These are phyloP conservation scores for Pseudomyrmex cubaensis DNA, from an alignment of 1,140 invertebrate species.

Conservation along the genomic window DNA sequence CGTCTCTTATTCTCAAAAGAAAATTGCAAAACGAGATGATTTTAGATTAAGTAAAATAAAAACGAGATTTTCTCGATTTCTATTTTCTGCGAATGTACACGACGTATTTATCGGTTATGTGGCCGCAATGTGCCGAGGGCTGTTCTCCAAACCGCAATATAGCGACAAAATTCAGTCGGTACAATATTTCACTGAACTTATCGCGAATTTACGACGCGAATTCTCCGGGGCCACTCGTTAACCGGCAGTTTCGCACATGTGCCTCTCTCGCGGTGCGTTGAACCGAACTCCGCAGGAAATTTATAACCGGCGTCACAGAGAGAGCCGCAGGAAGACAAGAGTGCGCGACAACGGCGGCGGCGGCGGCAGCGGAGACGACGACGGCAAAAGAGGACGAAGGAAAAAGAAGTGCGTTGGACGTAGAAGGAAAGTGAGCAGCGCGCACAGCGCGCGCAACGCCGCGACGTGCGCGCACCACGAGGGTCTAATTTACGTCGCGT, in stretches of 20 bases:
- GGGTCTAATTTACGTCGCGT: conserved; percentile 51
- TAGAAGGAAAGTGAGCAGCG: conserved; percentile 21
- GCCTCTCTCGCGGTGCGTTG: conserved; percentile 50
- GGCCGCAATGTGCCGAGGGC: too few relatives aligned
- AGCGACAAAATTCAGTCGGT: background rate
- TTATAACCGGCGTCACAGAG: conserved; percentile 51
- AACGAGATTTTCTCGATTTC: too few relatives aligned
- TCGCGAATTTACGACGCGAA: conserved; percentile 2
- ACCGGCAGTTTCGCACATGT: conserved; percentile 50
- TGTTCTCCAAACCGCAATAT: background rate
- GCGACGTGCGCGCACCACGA: background rate
- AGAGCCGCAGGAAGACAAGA: conserved; percentile 25
- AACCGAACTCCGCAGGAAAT: conserved; percentile 57
- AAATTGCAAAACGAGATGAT: too few relatives aligned
- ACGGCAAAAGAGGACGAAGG: conserved; percentile 1
- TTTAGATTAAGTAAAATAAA: too few relatives aligned
- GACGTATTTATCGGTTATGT: background rate
- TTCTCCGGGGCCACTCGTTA: conserved; percentile 31
- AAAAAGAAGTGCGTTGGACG: conserved; percentile 5
- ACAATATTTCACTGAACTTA: conserved; percentile 26
- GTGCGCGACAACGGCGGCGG: background rate
- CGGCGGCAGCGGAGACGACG: too few relatives aligned
- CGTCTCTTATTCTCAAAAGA: too few relatives aligned
- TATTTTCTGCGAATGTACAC: background rate
- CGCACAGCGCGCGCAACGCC: background rate